These are phyloP conservation scores for Chymomyza fuscimana DNA, from an alignment of 2,888 invertebrate genomes.

Conservation along the genomic window DNA sequence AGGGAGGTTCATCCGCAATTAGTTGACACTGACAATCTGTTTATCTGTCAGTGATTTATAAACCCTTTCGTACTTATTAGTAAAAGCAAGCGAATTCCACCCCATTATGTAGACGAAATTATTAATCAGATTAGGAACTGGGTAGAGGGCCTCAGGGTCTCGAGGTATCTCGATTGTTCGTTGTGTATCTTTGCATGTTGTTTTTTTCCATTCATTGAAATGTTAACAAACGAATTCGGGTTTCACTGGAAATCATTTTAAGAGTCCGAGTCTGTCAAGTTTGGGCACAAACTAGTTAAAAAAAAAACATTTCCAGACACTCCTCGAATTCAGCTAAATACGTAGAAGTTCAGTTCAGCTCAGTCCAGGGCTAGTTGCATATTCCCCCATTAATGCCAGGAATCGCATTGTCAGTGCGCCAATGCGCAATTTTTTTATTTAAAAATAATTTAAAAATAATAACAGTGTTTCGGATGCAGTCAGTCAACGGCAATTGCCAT, in stretches of 20 bases:
- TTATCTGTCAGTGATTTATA: background rate
- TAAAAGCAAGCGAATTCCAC: background rate
- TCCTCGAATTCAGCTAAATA: background rate
- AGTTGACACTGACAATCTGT: background rate
- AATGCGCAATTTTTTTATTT: conserved; percentile 38
- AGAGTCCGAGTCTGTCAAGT: background rate
- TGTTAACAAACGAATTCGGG: background rate
- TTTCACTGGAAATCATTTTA: background rate
- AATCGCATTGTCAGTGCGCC: background rate
- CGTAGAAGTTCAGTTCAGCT: no score
- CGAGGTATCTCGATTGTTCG: background rate
- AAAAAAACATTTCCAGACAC: background rate
- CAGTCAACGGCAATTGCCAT: conserved; percentile 35
- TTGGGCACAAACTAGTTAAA: background rate
- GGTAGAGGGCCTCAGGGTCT: background rate
- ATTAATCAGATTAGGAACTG: background rate
- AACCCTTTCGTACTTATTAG: background rate
- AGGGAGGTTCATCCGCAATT: background rate
- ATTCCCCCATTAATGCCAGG: background rate
- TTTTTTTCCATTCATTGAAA: background rate
- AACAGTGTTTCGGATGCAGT: conserved; percentile 39
- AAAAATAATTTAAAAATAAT: conserved; percentile 63
- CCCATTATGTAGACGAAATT: background rate
- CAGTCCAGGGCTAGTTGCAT: background rate
- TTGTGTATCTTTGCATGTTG: background rate